Percentiles rank a stretch among this genome's conserved stretches.
Evolutionary conservation across 2,888 invertebrate genomes (phyloP).

Genomic region (Leptinotarsa juncta): DNA sequence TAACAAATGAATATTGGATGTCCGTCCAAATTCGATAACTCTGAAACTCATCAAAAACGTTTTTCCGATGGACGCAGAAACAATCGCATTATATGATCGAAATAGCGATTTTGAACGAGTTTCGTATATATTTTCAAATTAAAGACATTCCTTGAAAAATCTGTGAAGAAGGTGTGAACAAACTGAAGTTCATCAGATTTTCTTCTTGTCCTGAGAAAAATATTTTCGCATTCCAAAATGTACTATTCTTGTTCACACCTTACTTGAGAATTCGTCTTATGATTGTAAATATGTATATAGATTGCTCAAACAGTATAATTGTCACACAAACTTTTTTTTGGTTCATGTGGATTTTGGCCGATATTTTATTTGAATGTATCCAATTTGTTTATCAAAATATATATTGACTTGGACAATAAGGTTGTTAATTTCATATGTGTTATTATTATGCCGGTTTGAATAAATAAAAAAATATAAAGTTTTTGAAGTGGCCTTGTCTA

Average conservation of each 20-base stretch:
- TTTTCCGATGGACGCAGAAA: conserved; percentile 23
- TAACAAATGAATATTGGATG: conserved; percentile 44
- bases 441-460: conserved; percentile 31
- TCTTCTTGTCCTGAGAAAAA: not conserved
- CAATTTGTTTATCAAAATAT: conserved; percentile 35
- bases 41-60: conserved; percentile 24
- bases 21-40: conserved; percentile 46
- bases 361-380: conserved; percentile 32
- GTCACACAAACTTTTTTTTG: conserved; percentile 39
- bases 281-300: conserved; percentile 54
- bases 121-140: conserved; percentile 12
- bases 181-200: not conserved
- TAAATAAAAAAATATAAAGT: conserved; percentile 43
- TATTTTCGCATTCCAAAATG: not conserved
- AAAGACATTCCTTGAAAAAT: conserved; percentile 5
- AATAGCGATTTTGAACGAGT: not conserved
- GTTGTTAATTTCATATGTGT: conserved; percentile 39
- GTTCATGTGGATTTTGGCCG: conserved; percentile 38
- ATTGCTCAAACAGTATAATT: conserved; percentile 49
- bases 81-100: conserved; percentile 6
- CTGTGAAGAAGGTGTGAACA: not conserved
- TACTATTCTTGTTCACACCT: conserved; percentile 3
- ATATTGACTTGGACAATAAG: conserved; percentile 45
- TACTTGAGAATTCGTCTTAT: not conserved
- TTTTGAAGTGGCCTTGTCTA: conserved; percentile 58